These are phyloP conservation scores for Amphiura filiformis DNA, from an alignment of 35 echinoderm and acorn worm species.

Conservation along the genomic window DNA sequence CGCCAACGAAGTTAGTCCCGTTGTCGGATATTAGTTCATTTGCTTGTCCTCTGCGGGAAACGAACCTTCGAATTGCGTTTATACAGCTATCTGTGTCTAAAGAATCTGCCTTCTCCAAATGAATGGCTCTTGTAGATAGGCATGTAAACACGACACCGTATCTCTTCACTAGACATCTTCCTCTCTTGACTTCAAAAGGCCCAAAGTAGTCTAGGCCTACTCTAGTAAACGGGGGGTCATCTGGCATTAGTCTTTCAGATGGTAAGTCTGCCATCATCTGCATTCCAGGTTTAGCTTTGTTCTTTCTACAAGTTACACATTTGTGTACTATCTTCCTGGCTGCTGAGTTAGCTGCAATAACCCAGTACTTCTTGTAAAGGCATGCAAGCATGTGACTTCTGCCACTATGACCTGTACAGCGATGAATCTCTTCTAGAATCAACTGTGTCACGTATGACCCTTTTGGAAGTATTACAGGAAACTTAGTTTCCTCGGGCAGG, in stretches of 20 bases:
- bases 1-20: conserved; percentile 47
- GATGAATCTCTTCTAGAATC: conserved; percentile 27
- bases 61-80: conserved; percentile 48
- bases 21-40: conserved; percentile 37
- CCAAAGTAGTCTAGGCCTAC: conserved; percentile 37
- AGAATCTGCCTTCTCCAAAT: conserved; percentile 17
- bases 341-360: conserved; percentile 14
- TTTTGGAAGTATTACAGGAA: conserved; percentile 28
- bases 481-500: conserved; percentile 20
- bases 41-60: conserved; percentile 38
- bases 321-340: conserved; percentile 14
- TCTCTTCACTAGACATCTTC: conserved; percentile 6
- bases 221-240: conserved; percentile 27
- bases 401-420: conserved; percentile 20
- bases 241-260: neutral
- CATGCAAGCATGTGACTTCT: conserved; percentile 18
- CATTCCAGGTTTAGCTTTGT: neutral
- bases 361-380: conserved; percentile 38
- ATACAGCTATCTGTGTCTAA: conserved; percentile 50
- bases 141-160: conserved; percentile 41
- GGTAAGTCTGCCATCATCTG: conserved; percentile 31
- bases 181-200: conserved; percentile 21
- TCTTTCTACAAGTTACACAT: conserved; percentile 19
- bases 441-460: neutral
- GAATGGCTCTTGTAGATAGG: conserved; percentile 32